Base-by-base conservation (phyloP, 1,140 invertebrate genomes). In the Telenomus remus region DNA sequence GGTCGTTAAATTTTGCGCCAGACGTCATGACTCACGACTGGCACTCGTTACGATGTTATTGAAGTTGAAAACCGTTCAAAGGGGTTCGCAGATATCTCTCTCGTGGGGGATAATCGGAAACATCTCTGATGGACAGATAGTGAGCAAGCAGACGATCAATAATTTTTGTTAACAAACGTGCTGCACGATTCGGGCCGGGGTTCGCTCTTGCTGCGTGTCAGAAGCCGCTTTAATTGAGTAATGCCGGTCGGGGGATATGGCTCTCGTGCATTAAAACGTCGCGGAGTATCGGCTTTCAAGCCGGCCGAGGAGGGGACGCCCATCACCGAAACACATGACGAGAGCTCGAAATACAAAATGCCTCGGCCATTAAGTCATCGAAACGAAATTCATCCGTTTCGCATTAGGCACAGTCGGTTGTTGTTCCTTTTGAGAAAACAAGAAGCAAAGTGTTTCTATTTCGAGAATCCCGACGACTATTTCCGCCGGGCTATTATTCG, bases 191-290 rank as follows among this genome's bases (percentile, higher is more conserved):
- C 19, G 14, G 27, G 8, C 35, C 13, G 46, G 59, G 59, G 51
- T 6, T 49, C n/a, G n/a, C 48, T 44, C 71, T 39, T 9, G 12
- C 11, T 39, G 63, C 72, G 75, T 77, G 69, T 72, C 69, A 73
- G 64, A 60, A 69, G 69, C 59, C 60, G 59, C 59, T 27, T 27
- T 78, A 78, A 78, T 78, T 73, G 75, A 78, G 64, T 69, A 48
- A 63, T 64, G 59, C 46, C 48, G 57, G 51, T 53, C 46, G 2
- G 37, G 9, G 37, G 37, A 39, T 39, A 68, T 51, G 74, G 64
- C 19, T 72, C 66, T 69, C 69, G 43, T 57, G 57, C 57, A 57
- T 49, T 59, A 10, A 68, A 59, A 57, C 56, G 43, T 12, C 39
- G 44, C 39, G 33, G 50, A 49, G 64, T 59, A 68, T 77, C 68